Base-by-base conservation (phyloP, 2,113 vertebrate genomes). In the Fulmarus glacialis region DNA sequence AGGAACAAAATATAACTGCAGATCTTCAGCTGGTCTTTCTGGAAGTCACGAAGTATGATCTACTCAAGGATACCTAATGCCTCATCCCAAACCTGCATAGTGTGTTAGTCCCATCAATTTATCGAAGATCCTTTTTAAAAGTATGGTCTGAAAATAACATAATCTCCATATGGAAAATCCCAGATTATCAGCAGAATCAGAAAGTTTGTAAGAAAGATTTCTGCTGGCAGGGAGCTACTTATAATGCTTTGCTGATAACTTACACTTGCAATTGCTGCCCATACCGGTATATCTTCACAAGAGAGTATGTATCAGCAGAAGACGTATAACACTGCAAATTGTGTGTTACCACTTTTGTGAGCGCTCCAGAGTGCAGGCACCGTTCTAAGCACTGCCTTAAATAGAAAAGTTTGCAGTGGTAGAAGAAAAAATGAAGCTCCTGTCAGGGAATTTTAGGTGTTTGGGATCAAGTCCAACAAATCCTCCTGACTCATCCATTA, bases 401-500 rank as follows among this genome's bases (percentile, higher is more conserved):
- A 93, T 78, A 70, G 85, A 92, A 91, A 92, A 90, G 81, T 88
- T 96, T 83, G 79, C 79, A 77, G 92, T 18, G 40, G 36, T 72
- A 82, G 78, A 87, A 85, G 32, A 40, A 87, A 74, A 93, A 96
- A 86, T 26, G 15, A 93, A 92, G 24, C 52, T 91, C 42, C 74
- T 62, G 38, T 90, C 88, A 92, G 53, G 66, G 58, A 92, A 94
- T 83, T 92, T 91, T 88, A 90, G 90, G 58, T 34, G 21, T 56
- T 95, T 91, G 85, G 95, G 90, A 94, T 74, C 15, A 59, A 86
- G 50, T 88, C 92, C 96, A 97, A 47, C 13, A 94, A 97, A 96
- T 93, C 62, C 59, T 94, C 88, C 96, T 96, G 90, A 95, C 92
- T 97, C 96, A 97, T 90, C 87, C 58, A 66, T 90, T 93, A 90